Conservation (phyloP, 2,113 vertebrate genomes). For the Kryptolebias marmoratus region DNA sequence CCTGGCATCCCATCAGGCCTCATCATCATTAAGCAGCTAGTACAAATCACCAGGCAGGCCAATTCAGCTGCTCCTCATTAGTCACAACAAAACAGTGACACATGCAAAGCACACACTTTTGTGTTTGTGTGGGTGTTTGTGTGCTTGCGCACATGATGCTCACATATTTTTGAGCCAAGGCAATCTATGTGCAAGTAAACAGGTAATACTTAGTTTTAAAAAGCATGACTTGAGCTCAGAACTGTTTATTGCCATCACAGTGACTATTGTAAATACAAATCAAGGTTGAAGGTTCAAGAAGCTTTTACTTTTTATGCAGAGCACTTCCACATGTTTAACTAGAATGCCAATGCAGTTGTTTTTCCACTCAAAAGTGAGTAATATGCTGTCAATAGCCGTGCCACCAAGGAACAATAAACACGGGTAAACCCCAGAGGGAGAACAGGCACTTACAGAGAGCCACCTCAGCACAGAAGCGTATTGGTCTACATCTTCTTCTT, state of each 20-base stretch:
- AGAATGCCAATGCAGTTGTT: conserved; percentile 69
- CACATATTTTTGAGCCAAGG: conserved; percentile 8
- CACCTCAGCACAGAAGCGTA: conserved; percentile 40
- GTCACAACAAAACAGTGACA: conserved; percentile 76
- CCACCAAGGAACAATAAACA: conserved; percentile 61
- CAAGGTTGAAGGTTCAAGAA: conserved; percentile 62
- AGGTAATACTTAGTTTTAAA: conserved; percentile 50
- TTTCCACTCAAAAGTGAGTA: conserved; percentile 61
- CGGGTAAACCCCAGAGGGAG: conserved; percentile 62
- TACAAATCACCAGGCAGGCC: conserved; percentile 81
- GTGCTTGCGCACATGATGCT: background rate
- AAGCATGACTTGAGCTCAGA: conserved; percentile 36
- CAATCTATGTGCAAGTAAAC: conserved; percentile 18
- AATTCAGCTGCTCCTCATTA: conserved; percentile 82
- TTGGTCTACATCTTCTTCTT: conserved; percentile 40
- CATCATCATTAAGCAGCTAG: conserved; percentile 84
- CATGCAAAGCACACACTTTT: conserved; percentile 48
- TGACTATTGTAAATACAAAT: conserved; percentile 67
- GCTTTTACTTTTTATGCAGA: conserved; percentile 55
- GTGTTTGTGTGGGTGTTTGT: conserved; percentile 8
- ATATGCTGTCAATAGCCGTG: conserved; percentile 63
- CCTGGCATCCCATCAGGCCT: conserved; percentile 83
- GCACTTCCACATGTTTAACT: conserved; percentile 70
- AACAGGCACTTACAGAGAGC: conserved; percentile 53
- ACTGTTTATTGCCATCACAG: conserved; percentile 39